phyloP scores from a whole-genome alignment of 2,797 vertebrate species.

The Paguma larvata region DNA sequence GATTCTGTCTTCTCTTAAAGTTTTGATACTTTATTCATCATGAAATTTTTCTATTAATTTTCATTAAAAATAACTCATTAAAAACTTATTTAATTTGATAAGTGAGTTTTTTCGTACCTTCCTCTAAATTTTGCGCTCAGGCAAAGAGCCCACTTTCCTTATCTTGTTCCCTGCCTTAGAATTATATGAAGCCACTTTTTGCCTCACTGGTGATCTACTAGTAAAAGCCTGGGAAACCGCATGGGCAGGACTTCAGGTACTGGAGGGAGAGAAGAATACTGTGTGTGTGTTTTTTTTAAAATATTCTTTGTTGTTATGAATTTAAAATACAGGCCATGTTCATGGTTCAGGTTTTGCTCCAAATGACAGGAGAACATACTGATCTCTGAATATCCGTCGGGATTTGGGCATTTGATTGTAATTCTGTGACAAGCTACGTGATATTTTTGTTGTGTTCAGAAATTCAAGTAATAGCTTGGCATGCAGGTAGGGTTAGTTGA shows the following conservation, averaged over 20 bases:
- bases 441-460: conserved; percentile 37
- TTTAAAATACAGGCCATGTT: not conserved
- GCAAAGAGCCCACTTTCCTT: fast-evolving
- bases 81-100: not conserved
- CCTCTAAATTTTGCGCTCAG: not conserved
- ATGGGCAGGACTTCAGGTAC: not conserved
- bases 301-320: not conserved
- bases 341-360: not conserved
- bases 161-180: not conserved
- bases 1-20: not conserved
- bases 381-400: not conserved
- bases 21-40: conserved; percentile 8
- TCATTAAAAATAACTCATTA: not conserved
- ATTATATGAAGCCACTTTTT: not conserved
- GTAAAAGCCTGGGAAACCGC: not conserved
- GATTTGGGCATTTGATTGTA: not conserved
- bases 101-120: not conserved
- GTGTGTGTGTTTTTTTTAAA: not conserved
- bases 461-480: not conserved
- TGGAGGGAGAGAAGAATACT: not conserved
- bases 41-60: not conserved
- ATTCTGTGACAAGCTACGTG: not conserved
- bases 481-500: not conserved
- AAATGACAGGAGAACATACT: not conserved
- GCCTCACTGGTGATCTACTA: not conserved